These are phyloP conservation scores for Eugnorisma glareosa DNA, from an alignment of 2,888 invertebrate genomes.

Conservation along the genomic window DNA sequence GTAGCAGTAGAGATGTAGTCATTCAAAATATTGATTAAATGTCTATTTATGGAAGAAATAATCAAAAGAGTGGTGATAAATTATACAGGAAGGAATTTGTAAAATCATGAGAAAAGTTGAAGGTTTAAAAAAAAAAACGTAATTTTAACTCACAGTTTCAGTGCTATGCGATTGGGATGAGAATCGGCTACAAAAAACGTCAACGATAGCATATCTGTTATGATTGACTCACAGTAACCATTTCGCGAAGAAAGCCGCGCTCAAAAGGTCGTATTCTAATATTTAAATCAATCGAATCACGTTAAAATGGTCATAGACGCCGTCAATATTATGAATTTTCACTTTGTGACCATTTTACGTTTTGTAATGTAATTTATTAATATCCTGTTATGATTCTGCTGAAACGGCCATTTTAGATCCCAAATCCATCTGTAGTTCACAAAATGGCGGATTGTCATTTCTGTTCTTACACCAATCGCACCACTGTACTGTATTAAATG, in stretches of 20 bases:
- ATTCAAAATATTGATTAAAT: not conserved
- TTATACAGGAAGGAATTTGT: slow-evolving; percentile 7
- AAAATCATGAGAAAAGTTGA: not conserved
- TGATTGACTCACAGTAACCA: too few relatives aligned
- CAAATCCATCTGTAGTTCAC: not conserved
- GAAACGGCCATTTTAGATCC: too few relatives aligned
- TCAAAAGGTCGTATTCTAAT: too few relatives aligned
- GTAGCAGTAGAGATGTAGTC: too few relatives aligned
- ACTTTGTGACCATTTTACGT: too few relatives aligned
- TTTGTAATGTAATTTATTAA: too few relatives aligned
- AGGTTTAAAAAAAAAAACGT: not conserved
- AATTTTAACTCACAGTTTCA: not conserved
- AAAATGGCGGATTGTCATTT: not conserved
- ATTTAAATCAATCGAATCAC: too few relatives aligned
- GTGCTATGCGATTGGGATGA: slow-evolving; percentile 4
- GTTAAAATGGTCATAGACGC: too few relatives aligned
- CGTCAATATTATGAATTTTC: too few relatives aligned
- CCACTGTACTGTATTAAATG: not conserved
- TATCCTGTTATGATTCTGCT: too few relatives aligned
- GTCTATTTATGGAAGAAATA: not conserved
- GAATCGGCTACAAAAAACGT: not conserved
- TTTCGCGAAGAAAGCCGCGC: too few relatives aligned
- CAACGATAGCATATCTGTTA: too few relatives aligned
- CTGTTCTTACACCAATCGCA: slow-evolving; percentile 3
- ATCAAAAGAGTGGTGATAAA: not conserved